A percentile compares a stretch with the other conserved stretches of the same genome.
Conservation (phyloP, 1,140 invertebrate genomes). For the Drosophila rhopaloa region DNA sequence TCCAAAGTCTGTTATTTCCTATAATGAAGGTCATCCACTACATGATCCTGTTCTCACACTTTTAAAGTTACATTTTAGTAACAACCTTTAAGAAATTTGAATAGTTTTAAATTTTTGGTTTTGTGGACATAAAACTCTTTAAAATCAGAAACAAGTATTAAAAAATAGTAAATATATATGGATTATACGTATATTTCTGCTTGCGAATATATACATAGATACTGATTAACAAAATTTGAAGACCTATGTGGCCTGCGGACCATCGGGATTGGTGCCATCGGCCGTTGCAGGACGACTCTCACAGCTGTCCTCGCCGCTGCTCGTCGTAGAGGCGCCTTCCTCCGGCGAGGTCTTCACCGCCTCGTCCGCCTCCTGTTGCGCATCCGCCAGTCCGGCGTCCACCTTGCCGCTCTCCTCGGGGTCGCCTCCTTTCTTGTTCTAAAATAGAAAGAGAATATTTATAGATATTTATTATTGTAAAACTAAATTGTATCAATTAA, state of each 20-base stretch:
- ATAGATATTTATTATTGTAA: no score
- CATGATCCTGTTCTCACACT: no score
- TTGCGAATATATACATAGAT: not conserved
- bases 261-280: slow-evolving; percentile 58
- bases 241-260: slow-evolving; percentile 7
- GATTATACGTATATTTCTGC: not conserved
- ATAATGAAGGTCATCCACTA: no score
- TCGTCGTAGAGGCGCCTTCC: slow-evolving; percentile 69
- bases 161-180: no score
- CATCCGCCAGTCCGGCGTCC: slow-evolving; percentile 29
- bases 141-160: no score
- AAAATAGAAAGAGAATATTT: not conserved
- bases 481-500: no score
- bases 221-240: not conserved
- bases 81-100: no score
- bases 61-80: no score
- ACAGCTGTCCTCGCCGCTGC: slow-evolving; percentile 75
- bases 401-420: slow-evolving; percentile 43
- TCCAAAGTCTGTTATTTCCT: no score
- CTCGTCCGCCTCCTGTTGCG: slow-evolving; percentile 58
- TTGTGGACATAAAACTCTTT: no score
- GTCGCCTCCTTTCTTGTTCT: slow-evolving; percentile 71
- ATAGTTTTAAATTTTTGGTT: no score
- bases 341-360: slow-evolving; percentile 66
- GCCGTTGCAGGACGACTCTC: slow-evolving; percentile 72